Conservation (phyloP, 2,888 invertebrate species). For the Cylloceria caligata region DNA sequence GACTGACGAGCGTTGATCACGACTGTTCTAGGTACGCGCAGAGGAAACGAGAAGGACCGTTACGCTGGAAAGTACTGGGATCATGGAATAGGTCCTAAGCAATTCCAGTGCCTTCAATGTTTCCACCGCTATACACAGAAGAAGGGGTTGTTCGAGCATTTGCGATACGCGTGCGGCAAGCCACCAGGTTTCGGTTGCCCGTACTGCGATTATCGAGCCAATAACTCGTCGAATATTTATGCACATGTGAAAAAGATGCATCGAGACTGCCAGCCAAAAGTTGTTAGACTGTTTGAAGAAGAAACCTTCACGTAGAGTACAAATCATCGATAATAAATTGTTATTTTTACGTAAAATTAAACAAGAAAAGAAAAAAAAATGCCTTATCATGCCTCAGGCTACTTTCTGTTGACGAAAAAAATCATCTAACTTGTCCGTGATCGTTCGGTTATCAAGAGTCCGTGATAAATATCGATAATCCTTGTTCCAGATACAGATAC, state of each 20-base stretch:
- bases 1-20: constrained; percentile 38
- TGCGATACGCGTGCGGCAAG: constrained; percentile 84
- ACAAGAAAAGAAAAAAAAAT: too few species aligned
- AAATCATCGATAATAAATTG: not conserved
- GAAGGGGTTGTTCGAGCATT: constrained; percentile 84
- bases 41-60: constrained; percentile 19
- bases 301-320: not conserved
- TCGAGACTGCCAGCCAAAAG: constrained; percentile 40
- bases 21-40: constrained; percentile 56
- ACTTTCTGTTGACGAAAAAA: constrained; percentile 12
- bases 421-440: not conserved
- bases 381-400: not conserved
- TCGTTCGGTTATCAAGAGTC: not conserved
- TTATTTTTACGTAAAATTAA: constrained; percentile 27
- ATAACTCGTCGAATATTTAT: constrained; percentile 73
- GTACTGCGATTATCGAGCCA: constrained; percentile 76
- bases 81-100: constrained; percentile 50
- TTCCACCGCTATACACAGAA: constrained; percentile 83
- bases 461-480: not conserved
- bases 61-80: constrained; percentile 56
- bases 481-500: constrained; percentile 13
- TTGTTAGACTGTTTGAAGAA: constrained; percentile 43
- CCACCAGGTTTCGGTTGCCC: constrained; percentile 78
- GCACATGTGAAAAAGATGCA: constrained; percentile 69
- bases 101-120: constrained; percentile 82